Conservation (phyloP, 2,113 vertebrate species). For the Melanerpes aurifrons region DNA sequence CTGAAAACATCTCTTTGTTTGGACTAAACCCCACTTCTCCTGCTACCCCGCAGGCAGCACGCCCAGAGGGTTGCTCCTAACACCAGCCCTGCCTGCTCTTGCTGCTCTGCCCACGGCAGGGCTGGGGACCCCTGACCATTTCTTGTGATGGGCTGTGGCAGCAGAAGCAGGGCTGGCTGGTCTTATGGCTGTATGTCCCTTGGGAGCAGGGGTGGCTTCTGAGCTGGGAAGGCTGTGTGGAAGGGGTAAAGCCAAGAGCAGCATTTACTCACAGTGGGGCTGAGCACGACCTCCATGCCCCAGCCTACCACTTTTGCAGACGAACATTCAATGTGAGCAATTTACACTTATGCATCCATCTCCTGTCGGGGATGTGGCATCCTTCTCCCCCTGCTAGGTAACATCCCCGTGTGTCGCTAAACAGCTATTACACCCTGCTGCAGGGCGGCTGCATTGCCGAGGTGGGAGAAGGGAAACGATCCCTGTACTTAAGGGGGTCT, state of each 20-base stretch:
- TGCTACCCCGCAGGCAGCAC: background rate
- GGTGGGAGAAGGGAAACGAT: conserved; percentile 54
- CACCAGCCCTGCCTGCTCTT: background rate
- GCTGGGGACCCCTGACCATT: background rate
- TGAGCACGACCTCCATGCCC: background rate
- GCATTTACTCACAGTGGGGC: rapidly evolving
- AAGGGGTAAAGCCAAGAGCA: background rate
- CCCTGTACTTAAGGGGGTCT: conserved; percentile 48
- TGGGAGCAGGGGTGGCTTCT: background rate
- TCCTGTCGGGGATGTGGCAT: background rate
- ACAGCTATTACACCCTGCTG: conserved; percentile 19
- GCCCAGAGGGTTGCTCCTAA: rapidly evolving
- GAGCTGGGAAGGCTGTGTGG: rapidly evolving
- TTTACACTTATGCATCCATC: background rate
- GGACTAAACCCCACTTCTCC: background rate
- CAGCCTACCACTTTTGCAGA: background rate
- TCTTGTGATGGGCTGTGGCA: rapidly evolving
- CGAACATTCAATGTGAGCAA: rapidly evolving
- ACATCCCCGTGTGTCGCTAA: background rate
- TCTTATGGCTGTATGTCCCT: rapidly evolving
- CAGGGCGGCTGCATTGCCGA: background rate
- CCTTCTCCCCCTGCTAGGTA: conserved; percentile 20
- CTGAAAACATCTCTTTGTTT: conserved; percentile 49
- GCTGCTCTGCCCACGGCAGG: rapidly evolving
- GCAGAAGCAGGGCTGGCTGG: background rate